Percentiles rank a stretch among this genome's conserved stretches.
These are phyloP conservation scores for Gorsachius goisagi DNA, from an alignment of 2,113 vertebrate genomes.

Conservation along the genomic window DNA sequence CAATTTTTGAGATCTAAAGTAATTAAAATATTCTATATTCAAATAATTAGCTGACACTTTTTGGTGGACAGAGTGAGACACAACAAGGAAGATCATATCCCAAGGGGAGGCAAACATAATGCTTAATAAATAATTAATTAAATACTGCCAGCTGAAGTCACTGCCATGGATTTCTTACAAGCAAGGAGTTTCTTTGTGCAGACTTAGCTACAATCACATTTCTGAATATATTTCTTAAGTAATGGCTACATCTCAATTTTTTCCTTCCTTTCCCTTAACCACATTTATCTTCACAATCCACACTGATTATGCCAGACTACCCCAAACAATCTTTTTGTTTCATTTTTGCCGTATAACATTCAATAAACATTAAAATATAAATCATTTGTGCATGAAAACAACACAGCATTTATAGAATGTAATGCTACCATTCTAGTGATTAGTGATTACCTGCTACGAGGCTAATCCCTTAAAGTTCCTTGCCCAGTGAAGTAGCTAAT, in stretches of 20 bases:
- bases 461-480: not conserved
- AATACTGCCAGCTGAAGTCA: slow-evolving; percentile 7
- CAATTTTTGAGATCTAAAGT: not conserved
- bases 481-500: not conserved
- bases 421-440: not conserved
- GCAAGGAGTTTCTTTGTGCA: not conserved
- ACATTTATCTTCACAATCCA: not conserved
- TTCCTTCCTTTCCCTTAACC: not conserved
- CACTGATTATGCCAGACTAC: not conserved
- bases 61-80: not conserved
- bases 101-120: not conserved
- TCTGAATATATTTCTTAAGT: not conserved
- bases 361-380: not conserved
- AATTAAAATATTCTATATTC: not conserved
- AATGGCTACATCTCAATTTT: not conserved
- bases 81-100: not conserved
- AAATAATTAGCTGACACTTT: not conserved
- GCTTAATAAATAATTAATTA: slow-evolving; percentile 22
- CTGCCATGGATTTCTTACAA: not conserved
- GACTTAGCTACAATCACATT: not conserved
- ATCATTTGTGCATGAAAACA: not conserved
- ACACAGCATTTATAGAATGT: not conserved
- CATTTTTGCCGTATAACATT: not conserved
- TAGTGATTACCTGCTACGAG: not conserved
- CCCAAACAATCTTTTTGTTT: not conserved